Evolutionary conservation across 1,140 invertebrate genomes (phyloP), one percentile per base, ranked within the genome.

Genomic region (Aphis craccivora): DNA sequence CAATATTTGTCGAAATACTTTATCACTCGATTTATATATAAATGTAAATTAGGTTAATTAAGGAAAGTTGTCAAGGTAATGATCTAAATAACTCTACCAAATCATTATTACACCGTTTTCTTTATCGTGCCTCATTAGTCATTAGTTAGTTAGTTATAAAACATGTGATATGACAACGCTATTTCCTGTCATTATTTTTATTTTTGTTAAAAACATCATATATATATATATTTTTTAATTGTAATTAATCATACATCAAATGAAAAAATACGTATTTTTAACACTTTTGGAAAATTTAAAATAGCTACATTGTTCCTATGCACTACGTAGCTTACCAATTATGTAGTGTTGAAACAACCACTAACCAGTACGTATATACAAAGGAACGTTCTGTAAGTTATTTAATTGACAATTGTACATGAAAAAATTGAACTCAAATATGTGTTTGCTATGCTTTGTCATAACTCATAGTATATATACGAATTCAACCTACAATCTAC

Each of bases 121-220:
- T 45, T 87, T 48, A 48, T 25, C 22, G 43, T 48, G 35, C 86
- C 45, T 87, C 45, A 87, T 87, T 35, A 48, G 86, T 22, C 48
- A 51, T 51, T 48, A 48, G 2, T 48, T 87, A 45, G 40, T 45
- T 40, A 67, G 53, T 30, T 67, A 67, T 6, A 48, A 48, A 87
- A 48, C 86, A 87, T 35, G 45, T 87, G 86, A 87, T n/a, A 87
- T 87, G 45, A 87, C 86, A 87, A n/a, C 84, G 84, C 43, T 20
- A 48, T 87, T 87, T 87, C 45, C 86, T 87, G 45, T 51, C 30
- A 48, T 48, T 48, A 87, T 87, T 48, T 87, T n/a, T 87, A 45
- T 87, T n/a, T 45, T 14, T 18, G n/a, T 76, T n/a, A 76, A 1
- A 87, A 45, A n/a, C 25, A 45, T 30, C 30, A 45, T 51, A 18